Conservation (phyloP, 2,797 vertebrate genomes). For the Thalassophryne amazonica region DNA sequence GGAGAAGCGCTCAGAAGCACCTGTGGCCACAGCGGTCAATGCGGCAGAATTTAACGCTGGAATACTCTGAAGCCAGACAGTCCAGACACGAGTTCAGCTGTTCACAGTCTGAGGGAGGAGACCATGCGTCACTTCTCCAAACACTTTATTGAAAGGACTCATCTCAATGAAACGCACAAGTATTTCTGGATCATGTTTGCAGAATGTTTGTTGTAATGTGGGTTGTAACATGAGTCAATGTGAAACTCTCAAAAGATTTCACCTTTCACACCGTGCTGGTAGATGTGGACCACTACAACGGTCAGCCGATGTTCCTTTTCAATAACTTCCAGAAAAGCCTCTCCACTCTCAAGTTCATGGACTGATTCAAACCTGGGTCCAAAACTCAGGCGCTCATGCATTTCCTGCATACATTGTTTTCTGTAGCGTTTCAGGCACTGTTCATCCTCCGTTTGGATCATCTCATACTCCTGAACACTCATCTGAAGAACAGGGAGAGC, state of each 20-base stretch:
- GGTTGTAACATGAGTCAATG: background rate
- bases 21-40: slow-evolving; percentile 86
- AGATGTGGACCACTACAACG: slow-evolving; percentile 88
- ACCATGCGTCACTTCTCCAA: background rate
- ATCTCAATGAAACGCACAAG: background rate
- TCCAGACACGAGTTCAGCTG: slow-evolving; percentile 84
- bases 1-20: slow-evolving; percentile 89
- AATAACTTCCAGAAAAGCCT: slow-evolving; percentile 83
- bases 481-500: slow-evolving; percentile 80
- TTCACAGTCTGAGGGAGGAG: slow-evolving; percentile 73
- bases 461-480: slow-evolving; percentile 90
- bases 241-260: background rate
- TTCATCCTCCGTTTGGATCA: slow-evolving; percentile 89
- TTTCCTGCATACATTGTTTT: slow-evolving; percentile 92
- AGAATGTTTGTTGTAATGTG: background rate
- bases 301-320: slow-evolving; percentile 87
- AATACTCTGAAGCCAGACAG: slow-evolving; percentile 85
- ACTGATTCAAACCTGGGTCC: slow-evolving; percentile 86
- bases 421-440: slow-evolving; percentile 86
- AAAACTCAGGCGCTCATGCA: slow-evolving; percentile 92
- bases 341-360: slow-evolving; percentile 85
- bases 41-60: slow-evolving; percentile 88
- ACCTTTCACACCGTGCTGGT: slow-evolving; percentile 82
- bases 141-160: background rate
- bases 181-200: background rate